Base-by-base conservation (phyloP, 2,113 vertebrate species). In the Dicentrarchus labrax region DNA sequence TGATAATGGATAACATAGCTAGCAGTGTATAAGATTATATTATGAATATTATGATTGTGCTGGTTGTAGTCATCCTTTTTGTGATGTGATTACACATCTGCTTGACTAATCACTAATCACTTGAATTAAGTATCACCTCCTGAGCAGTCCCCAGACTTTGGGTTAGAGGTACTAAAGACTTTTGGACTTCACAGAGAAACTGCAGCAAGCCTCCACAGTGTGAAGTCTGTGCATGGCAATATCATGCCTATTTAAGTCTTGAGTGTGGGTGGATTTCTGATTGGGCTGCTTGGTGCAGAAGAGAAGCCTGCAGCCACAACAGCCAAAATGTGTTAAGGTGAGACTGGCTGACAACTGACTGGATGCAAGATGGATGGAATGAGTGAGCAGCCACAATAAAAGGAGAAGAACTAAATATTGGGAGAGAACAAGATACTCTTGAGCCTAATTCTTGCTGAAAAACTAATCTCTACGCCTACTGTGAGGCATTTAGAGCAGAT, bases 291-390 rank as follows among this genome's bases (percentile, higher is more conserved):
- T 41, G 54, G 47, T 80, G 72, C 47, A 80, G 45, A 80, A 54
- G 60, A 62, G 71, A 76, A 60, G 80, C 76, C 75, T 57, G 60
- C 50, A 71, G 77, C 67, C 38, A 76, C 7, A 76, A 65, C 77
- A 72, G 66, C 51, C 70, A 76, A 39, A 79, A 16, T 76, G 24
- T 70, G 54, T 72, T 75, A 72, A 83, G 68, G 72, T 86, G 73
- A 74, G 68, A 43, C 65, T 59, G 47, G 53, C 19, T 72, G 78
- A 77, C 84, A 86, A 51, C 66, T 60, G 67, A 74, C 12, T 47
- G 48, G 61, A 67, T 22, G 16, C n/a, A 73, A 70, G 76, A 82
- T 65, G 70, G 70, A 73, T 56, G 67, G 36, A 72, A 24, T 5
- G 53, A 39, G 66, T 65, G 24, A 71, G 22, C 75, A 48, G 17